Evolutionary conservation across 2,888 invertebrate species (phyloP).

Genomic region (Plebejus argus): DNA sequence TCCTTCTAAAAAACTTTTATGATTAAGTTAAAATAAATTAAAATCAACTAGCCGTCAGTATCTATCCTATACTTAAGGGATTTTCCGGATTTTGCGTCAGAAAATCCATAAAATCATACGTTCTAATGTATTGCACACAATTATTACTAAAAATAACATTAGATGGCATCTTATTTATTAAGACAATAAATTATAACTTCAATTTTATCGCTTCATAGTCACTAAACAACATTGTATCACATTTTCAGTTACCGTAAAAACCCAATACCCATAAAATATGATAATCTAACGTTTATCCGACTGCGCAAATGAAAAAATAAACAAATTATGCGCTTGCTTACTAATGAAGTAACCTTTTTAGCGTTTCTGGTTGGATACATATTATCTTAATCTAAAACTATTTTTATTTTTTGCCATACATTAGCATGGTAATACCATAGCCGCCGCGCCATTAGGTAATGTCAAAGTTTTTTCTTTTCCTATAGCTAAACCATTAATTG

Average conservation of each 20-base stretch:
- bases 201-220: background rate
- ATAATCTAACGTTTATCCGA: slow-evolving; percentile 17
- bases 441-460: slow-evolving; percentile 36
- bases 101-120: background rate
- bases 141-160: too few relatives aligned
- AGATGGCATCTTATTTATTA: background rate
- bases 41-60: too few relatives aligned
- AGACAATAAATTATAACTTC: background rate
- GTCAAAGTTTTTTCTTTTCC: slow-evolving; percentile 36
- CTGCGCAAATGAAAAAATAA: slow-evolving; percentile 24
- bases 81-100: background rate
- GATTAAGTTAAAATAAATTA: too few relatives aligned
- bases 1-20: too few relatives aligned
- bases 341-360: slow-evolving; percentile 42
- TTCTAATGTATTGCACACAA: too few relatives aligned
- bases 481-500: slow-evolving; percentile 26
- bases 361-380: slow-evolving; percentile 49
- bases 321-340: slow-evolving; percentile 30
- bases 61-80: too few relatives aligned
- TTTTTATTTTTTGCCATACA: slow-evolving; percentile 42
- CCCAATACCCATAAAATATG: background rate
- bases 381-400: slow-evolving; percentile 47
- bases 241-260: slow-evolving; percentile 9
- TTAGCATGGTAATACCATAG: slow-evolving; percentile 48
- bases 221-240: too few relatives aligned